Evolutionary conservation across 2,888 invertebrate genomes (phyloP).

Genomic region (Tubulanus polymorphus): DNA sequence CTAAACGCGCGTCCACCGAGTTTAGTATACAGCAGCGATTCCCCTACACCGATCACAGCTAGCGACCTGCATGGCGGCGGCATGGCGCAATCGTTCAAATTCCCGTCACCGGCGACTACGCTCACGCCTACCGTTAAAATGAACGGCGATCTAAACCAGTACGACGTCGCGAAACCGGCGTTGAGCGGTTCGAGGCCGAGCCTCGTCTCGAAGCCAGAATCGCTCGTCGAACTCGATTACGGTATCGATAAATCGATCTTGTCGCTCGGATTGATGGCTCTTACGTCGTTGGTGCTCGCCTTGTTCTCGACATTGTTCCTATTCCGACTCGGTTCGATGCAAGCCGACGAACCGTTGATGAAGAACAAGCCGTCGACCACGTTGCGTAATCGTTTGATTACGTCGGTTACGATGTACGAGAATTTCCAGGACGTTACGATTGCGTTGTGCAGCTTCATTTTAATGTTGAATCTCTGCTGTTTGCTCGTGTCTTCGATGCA

Average conservation of each 20-base stretch:
- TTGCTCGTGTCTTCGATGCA: constrained; percentile 89
- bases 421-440: constrained; percentile 88
- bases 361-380: constrained; percentile 9
- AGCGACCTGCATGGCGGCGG: no score
- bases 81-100: no score
- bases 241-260: constrained; percentile 77
- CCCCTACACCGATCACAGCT: no score
- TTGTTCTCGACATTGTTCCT: constrained; percentile 68
- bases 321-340: constrained; percentile 66
- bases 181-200: background rate
- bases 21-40: no score
- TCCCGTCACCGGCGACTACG: background rate
- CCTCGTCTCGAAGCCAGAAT: constrained; percentile 16
- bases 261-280: constrained; percentile 77
- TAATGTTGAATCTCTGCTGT: constrained; percentile 85
- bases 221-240: constrained; percentile 37
- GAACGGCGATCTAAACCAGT: background rate
- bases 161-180: background rate
- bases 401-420: constrained; percentile 79
- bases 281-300: constrained; percentile 79
- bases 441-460: constrained; percentile 81
- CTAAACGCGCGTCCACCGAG: no score
- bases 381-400: constrained; percentile 57
- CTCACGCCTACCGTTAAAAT: background rate
- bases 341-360: constrained; percentile 56